Evolutionary conservation across 2,113 vertebrate genomes (phyloP), one percentile per base, ranked within the genome.

Genomic region (Larimichthys crocea): DNA sequence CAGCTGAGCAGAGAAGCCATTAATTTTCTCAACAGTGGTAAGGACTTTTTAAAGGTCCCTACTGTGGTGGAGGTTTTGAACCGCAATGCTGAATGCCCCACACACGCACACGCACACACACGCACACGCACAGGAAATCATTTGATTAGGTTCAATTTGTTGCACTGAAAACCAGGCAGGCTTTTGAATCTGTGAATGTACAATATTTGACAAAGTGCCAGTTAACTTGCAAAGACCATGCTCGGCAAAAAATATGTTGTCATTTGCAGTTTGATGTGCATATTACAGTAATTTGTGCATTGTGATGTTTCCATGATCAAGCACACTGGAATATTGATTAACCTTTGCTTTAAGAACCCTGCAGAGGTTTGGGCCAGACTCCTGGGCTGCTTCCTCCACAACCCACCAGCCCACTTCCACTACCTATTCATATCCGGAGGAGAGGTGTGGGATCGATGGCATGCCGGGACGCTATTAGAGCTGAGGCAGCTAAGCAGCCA

Each of bases 391-490:
- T 83, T 35, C 83, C 67, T 69, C 82, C 71, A 52, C 42, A 70
- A 76, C 63, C 75, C 44, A 77, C 78, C 73, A 75, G 66, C 83
- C 78, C 64, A 74, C 74, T 67, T 66, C 70, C 63, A 62, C 82
- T 24, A 42, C 60, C 53, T 65, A n/a, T 80, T 76, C 82, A 83
- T 78, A 89, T 87, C 88, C 75, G 74, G 88, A 84, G 86, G 84
- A 85, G 71, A 61, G 80, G 75, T 73, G 74, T 17, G 31, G 83
- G 83, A 93, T 91, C 89, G 85, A 92, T 92, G 82, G 80, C 67
- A 79, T 73, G 79, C 87, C 59, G 48, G 85, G 85, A 91, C 82
- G 87, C 88, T 85, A 82, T 89, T 90, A 89, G 70, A 86, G 84
- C 80, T 16, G 65, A 87, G 79, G 88, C 76, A 40, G 82, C 73